Evolutionary conservation across 2,888 invertebrate genomes (phyloP).

Genomic region (Hoplodrina ambigua): DNA sequence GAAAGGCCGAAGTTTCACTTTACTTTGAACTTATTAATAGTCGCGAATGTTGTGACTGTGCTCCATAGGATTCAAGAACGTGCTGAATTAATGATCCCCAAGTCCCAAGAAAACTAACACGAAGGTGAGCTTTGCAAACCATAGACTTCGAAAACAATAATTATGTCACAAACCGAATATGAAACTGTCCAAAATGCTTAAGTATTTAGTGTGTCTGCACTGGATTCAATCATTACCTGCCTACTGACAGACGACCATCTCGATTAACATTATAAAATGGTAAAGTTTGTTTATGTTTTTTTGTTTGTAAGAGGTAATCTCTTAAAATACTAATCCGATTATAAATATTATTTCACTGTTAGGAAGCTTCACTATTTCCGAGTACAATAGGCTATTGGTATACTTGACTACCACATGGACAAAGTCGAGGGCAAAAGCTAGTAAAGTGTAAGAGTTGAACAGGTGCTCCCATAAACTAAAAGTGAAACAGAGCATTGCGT

Average conservation of each 20-base stretch:
- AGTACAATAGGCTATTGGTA: too few species aligned
- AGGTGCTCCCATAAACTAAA: slow-evolving; percentile 62
- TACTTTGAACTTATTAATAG: slow-evolving; percentile 41
- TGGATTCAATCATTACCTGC: slow-evolving; percentile 22
- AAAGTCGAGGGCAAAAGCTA: too few species aligned
- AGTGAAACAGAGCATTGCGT: slow-evolving; percentile 72
- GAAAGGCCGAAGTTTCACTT: slow-evolving; percentile 41
- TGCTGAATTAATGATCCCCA: background rate
- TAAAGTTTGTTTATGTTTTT: too few species aligned
- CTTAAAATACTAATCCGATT: too few species aligned
- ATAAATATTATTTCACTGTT: too few species aligned
- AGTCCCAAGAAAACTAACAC: background rate
- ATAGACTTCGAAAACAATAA: background rate
- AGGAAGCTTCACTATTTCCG: too few species aligned
- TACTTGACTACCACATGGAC: too few species aligned
- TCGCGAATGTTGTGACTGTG: slow-evolving; percentile 34
- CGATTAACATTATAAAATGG: too few species aligned
- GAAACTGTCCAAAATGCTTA: slow-evolving; percentile 8
- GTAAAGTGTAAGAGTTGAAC: slow-evolving; percentile 17
- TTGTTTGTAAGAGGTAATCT: too few species aligned
- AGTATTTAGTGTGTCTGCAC: slow-evolving; percentile 8
- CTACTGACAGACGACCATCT: slow-evolving; percentile 15
- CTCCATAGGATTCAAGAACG: background rate
- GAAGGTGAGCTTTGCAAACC: slow-evolving; percentile 1
- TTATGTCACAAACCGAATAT: too few species aligned